phyloP scores from a whole-genome alignment of 2,797 vertebrate genomes.

The Pempheris klunzingeri region DNA sequence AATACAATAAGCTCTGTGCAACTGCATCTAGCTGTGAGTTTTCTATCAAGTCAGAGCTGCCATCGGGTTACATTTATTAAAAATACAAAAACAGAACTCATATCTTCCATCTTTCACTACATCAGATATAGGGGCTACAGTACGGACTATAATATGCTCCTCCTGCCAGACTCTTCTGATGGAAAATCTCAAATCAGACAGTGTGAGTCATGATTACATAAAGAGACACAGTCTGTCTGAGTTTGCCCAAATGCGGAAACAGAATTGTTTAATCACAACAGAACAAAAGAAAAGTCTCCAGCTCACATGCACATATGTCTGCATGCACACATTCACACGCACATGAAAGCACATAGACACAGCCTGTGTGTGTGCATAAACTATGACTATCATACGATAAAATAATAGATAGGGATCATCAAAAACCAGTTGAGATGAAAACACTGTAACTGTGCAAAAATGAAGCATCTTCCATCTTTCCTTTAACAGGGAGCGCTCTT shows the following conservation, averaged over 20 bases:
- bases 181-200: conserved; percentile 35
- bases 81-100: conserved; percentile 22
- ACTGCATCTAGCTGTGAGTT: conserved; percentile 12
- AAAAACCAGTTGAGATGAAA: neutral
- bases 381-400: neutral
- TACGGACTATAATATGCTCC: conserved; percentile 17
- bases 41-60: conserved; percentile 7
- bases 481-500: neutral
- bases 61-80: conserved; percentile 21
- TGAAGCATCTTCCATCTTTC: neutral
- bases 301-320: conserved; percentile 29
- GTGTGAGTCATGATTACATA: conserved; percentile 37
- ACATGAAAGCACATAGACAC: conserved; percentile 4
- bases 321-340: neutral
- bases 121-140: conserved; percentile 25
- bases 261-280: conserved; percentile 35
- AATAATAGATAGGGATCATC: neutral
- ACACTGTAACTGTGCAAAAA: neutral
- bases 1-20: conserved; percentile 29
- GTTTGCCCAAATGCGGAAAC: neutral
- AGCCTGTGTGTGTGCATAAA: neutral
- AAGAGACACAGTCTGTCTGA: conserved; percentile 39
- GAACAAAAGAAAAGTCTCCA: conserved; percentile 24
- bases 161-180: conserved; percentile 26
- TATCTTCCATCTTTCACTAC: conserved; percentile 14